Evolutionary conservation across 1,140 invertebrate genomes (phyloP), one percentile per base, ranked within the genome.

Genomic region (Rhynchophorus ferrugineus): DNA sequence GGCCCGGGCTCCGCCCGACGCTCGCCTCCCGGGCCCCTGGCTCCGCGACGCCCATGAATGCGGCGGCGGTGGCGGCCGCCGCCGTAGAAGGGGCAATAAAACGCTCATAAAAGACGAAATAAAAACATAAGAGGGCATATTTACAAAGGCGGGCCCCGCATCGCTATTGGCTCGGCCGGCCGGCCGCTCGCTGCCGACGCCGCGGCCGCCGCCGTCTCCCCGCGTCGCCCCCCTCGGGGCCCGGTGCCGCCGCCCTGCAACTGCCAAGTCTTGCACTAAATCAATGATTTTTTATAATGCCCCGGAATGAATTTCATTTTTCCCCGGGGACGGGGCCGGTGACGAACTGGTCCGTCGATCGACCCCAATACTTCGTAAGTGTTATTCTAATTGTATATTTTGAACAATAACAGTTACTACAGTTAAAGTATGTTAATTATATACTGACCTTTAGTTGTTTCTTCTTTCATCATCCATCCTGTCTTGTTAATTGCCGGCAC

Each of bases 201-300:
- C 43, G 43, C 18, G 35, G 13, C 20, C 33, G 42, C 38, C 44
- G 34, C 17, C 16, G 7, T 6, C 11, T 37, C 21, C 43, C 50
- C 18, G 35, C 29, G 29, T 2, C 35, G 9, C 35, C 44, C 50
- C n/a, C n/a, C n/a, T n/a, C n/a, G n/a, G n/a, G n/a, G n/a, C 50
- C 38, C 18, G 22, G 14, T 43, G 29, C 38, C 45, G 35, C 54
- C 54, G 44, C 54, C 33, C 13, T 45, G 44, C 48, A 43, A 56
- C 52, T 49, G 53, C 49, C 21, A 58, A 58, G 52, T 50, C 56
- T 57, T 49, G 57, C 55, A 55, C 51, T 60, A 60, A 60, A 60
- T 60, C 59, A 58, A 60, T 60, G 59, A 54, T 60, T 60, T 60
- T 60, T 60, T 60, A 57, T 56, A 55, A 57, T 57, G 55, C 55